phyloP scores from a whole-genome alignment of 2,797 vertebrate species.

The Leontocebus nigricollis region DNA sequence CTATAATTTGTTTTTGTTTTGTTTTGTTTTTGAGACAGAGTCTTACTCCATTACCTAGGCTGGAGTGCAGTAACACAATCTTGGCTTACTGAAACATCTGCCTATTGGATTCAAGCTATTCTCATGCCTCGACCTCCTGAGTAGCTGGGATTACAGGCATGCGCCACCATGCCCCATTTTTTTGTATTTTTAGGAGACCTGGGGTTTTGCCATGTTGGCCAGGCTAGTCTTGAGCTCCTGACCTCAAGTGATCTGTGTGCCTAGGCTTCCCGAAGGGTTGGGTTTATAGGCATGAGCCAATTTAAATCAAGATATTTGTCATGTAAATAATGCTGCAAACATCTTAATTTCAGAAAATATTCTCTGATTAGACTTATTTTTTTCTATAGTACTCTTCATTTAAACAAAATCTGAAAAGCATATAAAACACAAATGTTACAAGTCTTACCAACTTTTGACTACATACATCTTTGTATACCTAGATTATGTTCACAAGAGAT shows the following conservation, averaged over 20 bases:
- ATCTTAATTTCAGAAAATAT: background rate
- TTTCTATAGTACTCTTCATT: background rate
- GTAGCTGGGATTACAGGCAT: background rate
- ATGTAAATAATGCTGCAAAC: background rate
- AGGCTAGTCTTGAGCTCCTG: too few species aligned
- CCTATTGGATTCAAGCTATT: background rate
- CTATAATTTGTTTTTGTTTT: background rate
- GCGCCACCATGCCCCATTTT: too few species aligned
- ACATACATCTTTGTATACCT: background rate
- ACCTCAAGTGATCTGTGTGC: too few species aligned
- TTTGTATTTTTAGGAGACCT: too few species aligned
- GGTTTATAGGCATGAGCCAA: background rate
- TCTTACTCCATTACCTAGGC: background rate
- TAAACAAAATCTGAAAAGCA: background rate
- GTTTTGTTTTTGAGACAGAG: background rate
- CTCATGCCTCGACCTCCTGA: background rate
- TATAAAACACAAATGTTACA: background rate
- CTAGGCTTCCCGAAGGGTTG: too few species aligned
- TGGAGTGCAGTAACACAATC: background rate
- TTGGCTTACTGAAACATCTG: background rate
- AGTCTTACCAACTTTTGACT: background rate
- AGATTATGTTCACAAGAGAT: background rate
- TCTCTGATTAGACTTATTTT: background rate
- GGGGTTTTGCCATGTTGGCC: too few species aligned
- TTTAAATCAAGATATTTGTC: background rate